A percentile compares a stretch with the other conserved stretches of the same genome.
These are phyloP conservation scores for Punctoribates punctum DNA, from an alignment of 2,888 invertebrate species.

Conservation along the genomic window DNA sequence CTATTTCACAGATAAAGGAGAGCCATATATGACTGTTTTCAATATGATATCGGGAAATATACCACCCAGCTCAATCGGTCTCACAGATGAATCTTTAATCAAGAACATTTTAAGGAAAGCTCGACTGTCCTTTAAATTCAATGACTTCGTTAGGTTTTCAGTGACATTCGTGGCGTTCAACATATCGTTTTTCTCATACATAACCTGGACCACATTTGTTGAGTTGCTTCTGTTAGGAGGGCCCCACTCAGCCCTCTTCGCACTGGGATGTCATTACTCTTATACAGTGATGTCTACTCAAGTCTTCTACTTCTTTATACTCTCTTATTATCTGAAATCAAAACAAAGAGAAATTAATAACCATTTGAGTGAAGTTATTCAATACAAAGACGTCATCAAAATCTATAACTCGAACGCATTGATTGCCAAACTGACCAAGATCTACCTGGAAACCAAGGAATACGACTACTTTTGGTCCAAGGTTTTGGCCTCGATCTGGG, in stretches of 20 bases:
- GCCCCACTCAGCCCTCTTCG: background rate
- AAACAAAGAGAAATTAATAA: background rate
- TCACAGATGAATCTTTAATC: background rate
- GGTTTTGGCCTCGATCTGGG: background rate
- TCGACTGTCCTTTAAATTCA: background rate
- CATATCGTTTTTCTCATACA: background rate
- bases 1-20: background rate
- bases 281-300: background rate
- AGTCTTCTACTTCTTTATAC: background rate
- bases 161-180: background rate
- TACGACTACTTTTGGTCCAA: background rate
- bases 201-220: background rate
- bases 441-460: background rate
- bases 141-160: background rate
- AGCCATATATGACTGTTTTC: constrained; percentile 23
- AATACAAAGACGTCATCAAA: background rate
- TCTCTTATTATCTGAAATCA: background rate
- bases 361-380: background rate
- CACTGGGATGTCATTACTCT: background rate
- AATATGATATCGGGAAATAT: constrained; percentile 6
- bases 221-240: background rate
- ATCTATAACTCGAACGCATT: background rate
- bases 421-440: background rate
- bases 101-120: background rate
- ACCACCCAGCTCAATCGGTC: background rate